Conservation (phyloP, 2,888 invertebrate genomes). For the Nemoura dubitans region DNA sequence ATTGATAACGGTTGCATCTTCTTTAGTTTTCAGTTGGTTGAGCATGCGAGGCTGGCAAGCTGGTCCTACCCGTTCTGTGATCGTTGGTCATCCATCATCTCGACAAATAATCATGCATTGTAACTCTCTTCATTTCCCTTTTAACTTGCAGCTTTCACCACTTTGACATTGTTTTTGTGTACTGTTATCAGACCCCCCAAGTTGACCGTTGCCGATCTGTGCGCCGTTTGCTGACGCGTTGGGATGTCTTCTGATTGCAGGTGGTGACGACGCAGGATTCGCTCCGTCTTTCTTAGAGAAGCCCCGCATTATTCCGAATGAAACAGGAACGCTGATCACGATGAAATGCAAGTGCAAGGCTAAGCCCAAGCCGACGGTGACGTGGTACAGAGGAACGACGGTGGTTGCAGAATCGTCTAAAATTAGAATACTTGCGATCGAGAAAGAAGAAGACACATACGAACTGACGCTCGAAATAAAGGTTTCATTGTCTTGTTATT, state of each 20-base stretch:
- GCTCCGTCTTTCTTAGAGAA: slow-evolving; percentile 98
- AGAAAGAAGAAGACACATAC: slow-evolving; percentile 85
- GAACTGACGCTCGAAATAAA: slow-evolving; percentile 85
- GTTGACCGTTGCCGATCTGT: not conserved
- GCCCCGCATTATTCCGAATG: slow-evolving; percentile 98
- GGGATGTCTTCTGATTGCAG: slow-evolving; percentile 62
- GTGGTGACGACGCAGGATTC: slow-evolving; percentile 91
- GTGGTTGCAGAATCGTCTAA: slow-evolving; percentile 85
- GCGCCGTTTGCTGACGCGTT: not conserved
- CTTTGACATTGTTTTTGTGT: not conserved
- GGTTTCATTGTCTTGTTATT: slow-evolving; percentile 60
- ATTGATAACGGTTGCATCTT: slow-evolving; percentile 30
- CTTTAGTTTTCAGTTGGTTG: slow-evolving; percentile 41
- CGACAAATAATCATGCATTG: slow-evolving; percentile 1
- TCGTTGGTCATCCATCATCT: slow-evolving; percentile 23
- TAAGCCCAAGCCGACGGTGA: slow-evolving; percentile 92
- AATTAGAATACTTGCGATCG: slow-evolving; percentile 80
- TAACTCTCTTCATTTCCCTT: slow-evolving; percentile 16
- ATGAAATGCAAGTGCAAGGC: slow-evolving; percentile 97
- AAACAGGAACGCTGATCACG: slow-evolving; percentile 94
- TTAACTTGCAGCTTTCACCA: slow-evolving; percentile 15
- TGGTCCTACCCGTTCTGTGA: not conserved
- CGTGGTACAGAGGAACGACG: slow-evolving; percentile 93
- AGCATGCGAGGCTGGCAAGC: slow-evolving; percentile 1
- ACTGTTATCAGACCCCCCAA: not conserved